Conservation (phyloP, 2,113 vertebrate species). For the Rhinoderma darwinii region DNA sequence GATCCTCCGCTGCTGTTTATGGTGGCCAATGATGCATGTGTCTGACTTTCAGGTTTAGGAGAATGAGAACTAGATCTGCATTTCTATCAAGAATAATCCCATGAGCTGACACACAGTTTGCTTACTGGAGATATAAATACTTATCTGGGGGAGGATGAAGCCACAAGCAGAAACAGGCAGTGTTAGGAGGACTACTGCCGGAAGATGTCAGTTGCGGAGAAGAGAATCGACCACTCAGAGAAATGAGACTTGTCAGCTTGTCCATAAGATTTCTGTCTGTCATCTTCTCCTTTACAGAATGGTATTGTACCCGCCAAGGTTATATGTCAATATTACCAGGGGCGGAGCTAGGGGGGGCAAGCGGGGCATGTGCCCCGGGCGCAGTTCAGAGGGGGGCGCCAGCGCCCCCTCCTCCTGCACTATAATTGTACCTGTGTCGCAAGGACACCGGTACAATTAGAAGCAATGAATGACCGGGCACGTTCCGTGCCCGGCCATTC, state of each 20-base stretch:
- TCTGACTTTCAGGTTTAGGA: not conserved
- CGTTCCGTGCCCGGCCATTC: too few relatives aligned
- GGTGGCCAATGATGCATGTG: not conserved
- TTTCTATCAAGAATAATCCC: constrained; percentile 30
- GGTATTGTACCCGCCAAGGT: not conserved
- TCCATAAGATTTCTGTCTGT: constrained; percentile 24
- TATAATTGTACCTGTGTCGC: too few relatives aligned
- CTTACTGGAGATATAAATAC: constrained; percentile 3
- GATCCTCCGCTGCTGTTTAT: not conserved
- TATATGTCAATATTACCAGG: constrained; percentile 14
- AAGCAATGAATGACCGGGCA: too few relatives aligned
- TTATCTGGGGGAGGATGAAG: not conserved
- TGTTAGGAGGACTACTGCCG: constrained; percentile 3
- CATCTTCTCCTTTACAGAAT: not conserved
- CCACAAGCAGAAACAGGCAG: not conserved
- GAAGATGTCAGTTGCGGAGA: not conserved
- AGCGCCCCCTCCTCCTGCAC: too few relatives aligned
- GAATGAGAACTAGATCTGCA: not conserved
- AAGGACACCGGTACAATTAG: too few relatives aligned
- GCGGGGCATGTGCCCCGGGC: too few relatives aligned
- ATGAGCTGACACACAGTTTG: not conserved
- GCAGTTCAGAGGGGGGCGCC: too few relatives aligned
- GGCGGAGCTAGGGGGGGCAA: too few relatives aligned
- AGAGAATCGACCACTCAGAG: not conserved
- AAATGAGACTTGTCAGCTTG: constrained; percentile 18